Evolutionary conservation across 2,888 invertebrate species (phyloP), one percentile per base, ranked within the genome.

Genomic region (Sthenelais limicola): DNA sequence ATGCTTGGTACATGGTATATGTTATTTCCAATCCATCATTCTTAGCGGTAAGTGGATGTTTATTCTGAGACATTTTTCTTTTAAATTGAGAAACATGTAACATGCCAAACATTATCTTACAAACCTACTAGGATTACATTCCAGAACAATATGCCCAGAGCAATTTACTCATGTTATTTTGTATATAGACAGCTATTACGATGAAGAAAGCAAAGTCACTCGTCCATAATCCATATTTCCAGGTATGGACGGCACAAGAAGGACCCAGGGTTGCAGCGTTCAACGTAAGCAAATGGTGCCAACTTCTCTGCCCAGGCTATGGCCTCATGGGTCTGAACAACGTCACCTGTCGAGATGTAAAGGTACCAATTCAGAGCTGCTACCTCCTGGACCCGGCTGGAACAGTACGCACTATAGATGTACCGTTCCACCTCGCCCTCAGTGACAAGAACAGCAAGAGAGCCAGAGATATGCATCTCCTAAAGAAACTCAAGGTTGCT

Each of bases 181-280:
- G n/a, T n/a, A n/a, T n/a, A n/a, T n/a, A n/a, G n/a, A n/a, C n/a
- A n/a, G n/a, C n/a, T n/a, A n/a, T n/a, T n/a, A n/a, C n/a, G n/a
- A n/a, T n/a, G n/a, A n/a, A n/a, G n/a, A n/a, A n/a, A n/a, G n/a
- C n/a, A n/a, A n/a, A n/a, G n/a, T n/a, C n/a, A n/a, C n/a, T n/a
- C n/a, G n/a, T n/a, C n/a, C n/a, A n/a, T n/a, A n/a, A n/a, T n/a
- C n/a, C n/a, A n/a, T 28, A 70, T 21, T 12, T 47, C 3, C 68
- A 89, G 88, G 87, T 98, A 73, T 96, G 98, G 92, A 91, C 94
- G 3, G 91, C 95, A 83, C 95, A 96, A 85, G 92, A 94, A 84
- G 97, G 98, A 0, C 93, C 93, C 15, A 92, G 95, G 88, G 93
- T 98, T 7, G 94, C 95, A 18, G 94, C 95, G 0, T 98, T 97